These are phyloP conservation scores for Gonocerus acuteangulatus DNA, from an alignment of 2,888 invertebrate genomes.

Conservation along the genomic window DNA sequence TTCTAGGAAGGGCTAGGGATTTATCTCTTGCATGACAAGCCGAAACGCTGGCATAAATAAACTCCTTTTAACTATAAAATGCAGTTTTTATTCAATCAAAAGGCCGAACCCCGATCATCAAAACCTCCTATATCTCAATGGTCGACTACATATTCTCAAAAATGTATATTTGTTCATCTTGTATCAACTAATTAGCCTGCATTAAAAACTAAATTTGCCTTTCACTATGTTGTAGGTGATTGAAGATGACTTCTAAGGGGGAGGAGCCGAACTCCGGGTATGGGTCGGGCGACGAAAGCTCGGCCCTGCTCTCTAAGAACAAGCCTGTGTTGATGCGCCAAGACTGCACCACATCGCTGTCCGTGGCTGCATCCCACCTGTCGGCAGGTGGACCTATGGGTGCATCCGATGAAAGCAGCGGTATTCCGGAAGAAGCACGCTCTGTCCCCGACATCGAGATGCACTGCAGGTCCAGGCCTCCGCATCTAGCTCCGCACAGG, in stretches of 20 bases:
- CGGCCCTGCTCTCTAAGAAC: slow-evolving; percentile 61
- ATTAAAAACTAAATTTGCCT: too few species aligned
- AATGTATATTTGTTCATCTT: too few species aligned
- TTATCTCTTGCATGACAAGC: too few species aligned
- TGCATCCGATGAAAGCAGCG: slow-evolving; percentile 66
- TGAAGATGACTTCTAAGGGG: slow-evolving; percentile 33
- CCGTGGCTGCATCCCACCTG: slow-evolving; percentile 55
- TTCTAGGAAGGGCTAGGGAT: too few species aligned
- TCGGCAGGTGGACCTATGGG: slow-evolving; percentile 55
- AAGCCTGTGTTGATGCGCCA: slow-evolving; percentile 80
- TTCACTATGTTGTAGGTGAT: slow-evolving; percentile 16
- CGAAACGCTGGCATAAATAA: too few species aligned
- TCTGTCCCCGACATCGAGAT: slow-evolving; percentile 76
- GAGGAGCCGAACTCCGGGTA: slow-evolving; percentile 52
- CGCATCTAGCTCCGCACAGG: slow-evolving; percentile 32
- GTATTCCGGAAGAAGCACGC: slow-evolving; percentile 56
- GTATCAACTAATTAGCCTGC: too few species aligned
- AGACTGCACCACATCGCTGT: slow-evolving; percentile 71
- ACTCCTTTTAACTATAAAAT: too few species aligned
- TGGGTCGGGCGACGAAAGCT: slow-evolving; percentile 74
- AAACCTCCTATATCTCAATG: too few species aligned
- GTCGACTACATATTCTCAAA: too few species aligned
- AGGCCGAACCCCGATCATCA: too few species aligned
- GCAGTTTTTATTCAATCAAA: too few species aligned
- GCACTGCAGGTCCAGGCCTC: slow-evolving; percentile 54